Base-by-base conservation (phyloP, 1,140 invertebrate species). In the Apis dorsata region DNA sequence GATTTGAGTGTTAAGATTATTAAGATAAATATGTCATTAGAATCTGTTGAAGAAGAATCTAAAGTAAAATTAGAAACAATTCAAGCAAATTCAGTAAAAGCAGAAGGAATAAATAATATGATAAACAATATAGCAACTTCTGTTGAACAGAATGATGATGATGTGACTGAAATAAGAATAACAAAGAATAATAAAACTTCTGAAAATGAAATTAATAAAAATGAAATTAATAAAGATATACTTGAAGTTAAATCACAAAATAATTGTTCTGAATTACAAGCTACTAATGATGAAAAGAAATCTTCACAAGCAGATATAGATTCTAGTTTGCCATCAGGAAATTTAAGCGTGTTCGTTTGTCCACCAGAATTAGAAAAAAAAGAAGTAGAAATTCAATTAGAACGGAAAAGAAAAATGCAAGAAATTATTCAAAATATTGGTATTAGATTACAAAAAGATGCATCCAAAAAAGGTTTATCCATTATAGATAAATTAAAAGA, bases 21-120 rank as follows among this genome's bases (percentile, higher is more conserved):
- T 3, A 95, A 93, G 71, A 94, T 95, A n/a, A 94, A 94, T 78
- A 94, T 95, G 94, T 94, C 94, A 0, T 85, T 81, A 19, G 62
- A 82, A 17, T 5, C 4, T 2, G 13, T 57, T 7, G 44, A 71
- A n/a, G 28, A 53, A 9, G 60, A 63, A 15, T 12, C 62, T 49
- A 60, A 10, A 5, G 24, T 81, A 13, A 81, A 81, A 8, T 0
- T 44, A 5, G 72, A 76, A 34, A 4, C 1, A 7, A 1, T 3
- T 17, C 49, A 13, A 9, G 9, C 12, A 8, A 69, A 13, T 44
- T n/a, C 28, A 55, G 65, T 55, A 12, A 49, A n/a, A 8, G 15
- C 11, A 11, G 49, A 51, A n/a, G 5, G 17, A 3, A 24, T 12
- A 53, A 44, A 44, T 44, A 44, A 44, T 44, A 44, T 44, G 2